Conservation (phyloP, 2,797 vertebrate genomes). For the Coendou prehensilis region DNA sequence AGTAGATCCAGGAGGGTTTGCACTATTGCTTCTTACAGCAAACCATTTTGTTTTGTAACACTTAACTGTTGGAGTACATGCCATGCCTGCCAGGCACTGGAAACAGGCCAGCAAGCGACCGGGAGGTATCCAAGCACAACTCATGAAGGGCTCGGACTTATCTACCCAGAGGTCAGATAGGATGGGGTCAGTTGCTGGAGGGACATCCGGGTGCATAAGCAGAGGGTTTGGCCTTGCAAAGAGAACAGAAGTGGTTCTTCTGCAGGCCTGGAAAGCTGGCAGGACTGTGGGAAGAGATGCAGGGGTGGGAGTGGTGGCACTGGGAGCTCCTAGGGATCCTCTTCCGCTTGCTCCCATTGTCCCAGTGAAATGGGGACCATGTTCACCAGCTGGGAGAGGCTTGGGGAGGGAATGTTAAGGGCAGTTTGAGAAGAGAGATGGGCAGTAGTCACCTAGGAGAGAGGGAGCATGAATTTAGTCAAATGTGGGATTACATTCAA, state of each 20-base stretch:
- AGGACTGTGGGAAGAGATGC: not conserved
- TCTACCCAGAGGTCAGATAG: not conserved
- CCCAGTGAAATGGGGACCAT: not conserved
- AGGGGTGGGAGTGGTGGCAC: rapidly evolving
- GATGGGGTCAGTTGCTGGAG: not conserved
- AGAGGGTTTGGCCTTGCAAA: not conserved
- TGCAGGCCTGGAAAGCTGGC: not conserved
- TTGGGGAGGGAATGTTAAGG: rapidly evolving
- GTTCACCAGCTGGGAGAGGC: not conserved
- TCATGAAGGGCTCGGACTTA: not conserved
- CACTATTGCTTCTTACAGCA: rapidly evolving
- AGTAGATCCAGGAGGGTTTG: not conserved
- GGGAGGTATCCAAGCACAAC: not conserved
- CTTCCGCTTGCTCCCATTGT: not conserved
- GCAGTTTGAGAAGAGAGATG: not conserved
- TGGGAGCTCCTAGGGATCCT: not conserved
- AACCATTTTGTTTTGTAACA: not conserved
- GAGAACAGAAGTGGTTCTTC: rapidly evolving
- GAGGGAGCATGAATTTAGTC: not conserved
- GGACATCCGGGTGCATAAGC: not conserved
- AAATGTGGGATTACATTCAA: not conserved
- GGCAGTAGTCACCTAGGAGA: not conserved
- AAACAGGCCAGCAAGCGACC: not conserved
- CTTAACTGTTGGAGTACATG: rapidly evolving
- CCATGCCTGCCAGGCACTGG: not conserved